Evolutionary conservation across 2,888 invertebrate genomes (phyloP).

Genomic region (Orthosia gothica): DNA sequence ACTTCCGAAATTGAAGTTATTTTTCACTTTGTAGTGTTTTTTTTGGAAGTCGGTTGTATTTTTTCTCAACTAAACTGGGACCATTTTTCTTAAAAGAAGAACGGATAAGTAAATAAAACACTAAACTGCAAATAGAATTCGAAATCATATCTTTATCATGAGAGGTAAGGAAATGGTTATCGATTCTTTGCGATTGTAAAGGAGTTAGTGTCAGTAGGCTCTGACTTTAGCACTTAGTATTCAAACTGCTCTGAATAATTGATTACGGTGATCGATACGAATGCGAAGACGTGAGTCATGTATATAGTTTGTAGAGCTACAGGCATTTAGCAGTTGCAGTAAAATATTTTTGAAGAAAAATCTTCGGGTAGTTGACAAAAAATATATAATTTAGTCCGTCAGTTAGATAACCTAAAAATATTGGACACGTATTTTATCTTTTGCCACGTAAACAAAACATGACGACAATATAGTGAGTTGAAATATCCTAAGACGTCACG

Average conservation of each 20-base stretch:
- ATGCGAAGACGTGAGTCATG: slow-evolving; percentile 5
- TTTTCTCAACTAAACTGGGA: too few relatives aligned
- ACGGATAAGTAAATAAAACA: slow-evolving; percentile 3
- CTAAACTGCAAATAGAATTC: slow-evolving; percentile 24
- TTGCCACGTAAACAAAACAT: too few relatives aligned
- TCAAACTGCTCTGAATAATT: slow-evolving; percentile 60
- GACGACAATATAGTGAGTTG: too few relatives aligned
- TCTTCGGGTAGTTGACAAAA: too few relatives aligned
- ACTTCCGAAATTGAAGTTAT: too few relatives aligned
- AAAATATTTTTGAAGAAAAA: not conserved
- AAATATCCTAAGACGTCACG: too few relatives aligned
- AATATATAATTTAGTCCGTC: too few relatives aligned
- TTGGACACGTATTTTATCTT: too few relatives aligned
- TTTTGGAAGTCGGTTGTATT: too few relatives aligned
- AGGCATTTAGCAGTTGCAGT: not conserved
- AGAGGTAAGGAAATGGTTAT: slow-evolving; percentile 28
- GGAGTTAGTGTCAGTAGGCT: slow-evolving; percentile 15
- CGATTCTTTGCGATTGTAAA: slow-evolving; percentile 15
- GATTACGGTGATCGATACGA: slow-evolving; percentile 43
- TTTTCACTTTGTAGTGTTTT: too few relatives aligned
- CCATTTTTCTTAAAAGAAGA: too few relatives aligned
- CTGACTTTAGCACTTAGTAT: slow-evolving; percentile 58
- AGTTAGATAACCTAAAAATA: too few relatives aligned
- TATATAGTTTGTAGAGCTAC: slow-evolving; percentile 3
- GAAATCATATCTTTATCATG: slow-evolving; percentile 38